Base-by-base conservation (phyloP, 2,888 invertebrate species). In the Schizaphis graminum region DNA sequence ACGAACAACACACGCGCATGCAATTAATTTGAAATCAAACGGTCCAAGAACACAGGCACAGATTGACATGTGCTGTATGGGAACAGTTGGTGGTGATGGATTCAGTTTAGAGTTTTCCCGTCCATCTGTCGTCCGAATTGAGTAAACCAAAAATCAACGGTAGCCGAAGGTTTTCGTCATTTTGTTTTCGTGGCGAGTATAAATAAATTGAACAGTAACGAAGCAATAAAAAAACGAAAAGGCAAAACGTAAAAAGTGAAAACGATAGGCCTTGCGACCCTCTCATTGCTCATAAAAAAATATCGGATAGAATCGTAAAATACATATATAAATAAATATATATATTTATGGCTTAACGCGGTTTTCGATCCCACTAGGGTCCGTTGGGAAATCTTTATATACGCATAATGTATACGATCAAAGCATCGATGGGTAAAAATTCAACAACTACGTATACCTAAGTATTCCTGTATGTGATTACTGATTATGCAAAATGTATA, bases 131-230 rank as follows among this genome's bases (percentile, higher is more conserved):
- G 85, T 26, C 28, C 35, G 26, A 90, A 86, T 21, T 26, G 61
- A 41, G 67, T 41, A 91, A 67, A 91, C 85, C 35, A 13, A 61
- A 94, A 85, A 89, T 57, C 44, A 28, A 28, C 44, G 16, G 26
- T 47, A 5, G 26, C 41, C 49, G 84, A 91, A 86, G 91, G 86
- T 85, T 89, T 90, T 84, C 21, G 41, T 94, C 41, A 49, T 87
- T 90, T 89, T 41, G 61, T 87, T 90, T 57, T 89, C 41, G 61
- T 35, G 89, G 90, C 41, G 61, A 91, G 49, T 94, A 94, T 86
- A 90, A 91, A 94, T 94, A 94, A 94, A 94, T 94, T 86, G 85
- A 91, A 94, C 94, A 41, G 94, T 61, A 67, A 90, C 94, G 53
- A 91, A 94, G 91, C 47, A 86, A 67, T 94, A 94, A 91, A 91